Evolutionary conservation across 2,113 vertebrate genomes (phyloP), one percentile per base, ranked within the genome.

Genomic region (Gavia stellata): DNA sequence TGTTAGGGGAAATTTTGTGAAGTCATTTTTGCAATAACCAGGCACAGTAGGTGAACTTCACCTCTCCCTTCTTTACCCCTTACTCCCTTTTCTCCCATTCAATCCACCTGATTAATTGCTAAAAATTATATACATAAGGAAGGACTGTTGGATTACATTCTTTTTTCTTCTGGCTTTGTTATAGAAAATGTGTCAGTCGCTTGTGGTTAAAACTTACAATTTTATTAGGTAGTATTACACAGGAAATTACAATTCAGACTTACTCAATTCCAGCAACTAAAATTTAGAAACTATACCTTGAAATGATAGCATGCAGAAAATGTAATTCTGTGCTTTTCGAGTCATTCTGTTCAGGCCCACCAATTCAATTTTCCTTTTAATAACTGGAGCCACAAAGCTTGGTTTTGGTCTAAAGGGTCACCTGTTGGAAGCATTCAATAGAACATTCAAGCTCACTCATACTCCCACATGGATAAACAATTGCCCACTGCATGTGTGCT

Each of bases 21-120:
- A 94, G 68, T 86, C 59, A 52, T 78, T 93, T 95, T 86, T 94
- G 82, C 52, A 92, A 90, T 92, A 93, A 95, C 53, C 92, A 96
- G 63, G 75, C 77, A 52, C 47, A 83, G 67, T 31, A 14, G 25
- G n/a, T 66, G 73, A 92, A 91, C 47, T 91, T 86, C 45, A 79
- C 47, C 56, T 90, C 68, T 70, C 26, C 13, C 40, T 94, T 45
- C 71, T 82, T 88, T 79, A 91, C 36, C 67, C 19, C 24, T 80
- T 40, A 72, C 65, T 93, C 80, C 62, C 66, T 93, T 81, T 93
- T 81, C 31, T 88, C 62, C 68, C 68, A 78, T 81, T 71, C 47
- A 78, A 21, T 50, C 38, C 31, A 52, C 6, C 47, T 86, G 82
- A 94, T 73, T 90, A 86, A 86, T 36, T 81, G 61, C 55, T 81